Conservation (phyloP, 1,140 invertebrate genomes). For the Drosophila lini region DNA sequence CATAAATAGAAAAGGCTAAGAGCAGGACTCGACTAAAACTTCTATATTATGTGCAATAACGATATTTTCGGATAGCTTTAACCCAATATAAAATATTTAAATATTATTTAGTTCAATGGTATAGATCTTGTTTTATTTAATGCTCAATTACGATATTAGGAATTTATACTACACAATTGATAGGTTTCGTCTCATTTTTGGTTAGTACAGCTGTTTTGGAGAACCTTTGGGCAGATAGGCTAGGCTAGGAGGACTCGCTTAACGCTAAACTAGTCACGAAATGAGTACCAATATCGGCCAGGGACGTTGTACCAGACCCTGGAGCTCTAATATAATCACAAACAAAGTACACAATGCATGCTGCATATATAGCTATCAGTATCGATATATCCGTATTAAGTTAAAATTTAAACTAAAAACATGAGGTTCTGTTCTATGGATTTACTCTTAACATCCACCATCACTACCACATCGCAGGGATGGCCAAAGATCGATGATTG, state of each 20-base stretch:
- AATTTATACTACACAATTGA: conserved; percentile 64
- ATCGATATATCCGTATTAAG: conserved; percentile 59
- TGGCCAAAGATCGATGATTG: not conserved
- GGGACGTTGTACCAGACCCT: conserved; percentile 20
- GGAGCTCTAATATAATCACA: conserved; percentile 69
- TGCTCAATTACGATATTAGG: conserved; percentile 47
- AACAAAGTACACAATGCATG: conserved; percentile 63
- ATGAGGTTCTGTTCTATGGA: conserved; percentile 64
- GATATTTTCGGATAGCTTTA: not conserved
- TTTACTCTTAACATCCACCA: conserved; percentile 10
- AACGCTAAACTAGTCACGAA: conserved; percentile 61
- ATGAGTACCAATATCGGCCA: conserved; percentile 51
- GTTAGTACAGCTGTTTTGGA: conserved; percentile 50
- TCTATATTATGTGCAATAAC: not conserved
- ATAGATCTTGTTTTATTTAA: conserved; percentile 44
- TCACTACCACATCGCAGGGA: not conserved
- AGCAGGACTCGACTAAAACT: not conserved
- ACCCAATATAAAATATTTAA: not conserved
- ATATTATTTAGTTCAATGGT: conserved; percentile 31
- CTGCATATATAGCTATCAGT: conserved; percentile 43
- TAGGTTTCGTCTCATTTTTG: conserved; percentile 41
- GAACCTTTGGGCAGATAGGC: conserved; percentile 42
- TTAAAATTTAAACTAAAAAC: conserved; percentile 77
- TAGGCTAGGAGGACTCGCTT: conserved; percentile 46
- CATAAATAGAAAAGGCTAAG: not conserved